These are phyloP conservation scores for Bubo bubo DNA, from an alignment of 2,113 vertebrate species.

Conservation along the genomic window DNA sequence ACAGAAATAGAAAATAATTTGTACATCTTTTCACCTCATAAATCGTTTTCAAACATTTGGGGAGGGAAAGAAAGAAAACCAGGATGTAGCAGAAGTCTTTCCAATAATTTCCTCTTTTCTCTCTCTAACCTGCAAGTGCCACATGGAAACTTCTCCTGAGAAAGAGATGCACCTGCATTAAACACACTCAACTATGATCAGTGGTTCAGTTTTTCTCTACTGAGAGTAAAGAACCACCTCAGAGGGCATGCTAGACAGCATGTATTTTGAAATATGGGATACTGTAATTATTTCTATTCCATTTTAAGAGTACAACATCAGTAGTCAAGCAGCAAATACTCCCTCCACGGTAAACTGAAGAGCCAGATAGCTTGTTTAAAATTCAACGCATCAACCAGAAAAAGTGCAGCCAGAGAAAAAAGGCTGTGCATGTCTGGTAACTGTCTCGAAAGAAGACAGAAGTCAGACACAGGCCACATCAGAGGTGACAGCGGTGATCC, in stretches of 20 bases:
- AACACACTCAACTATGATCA: background rate
- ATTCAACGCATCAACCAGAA: background rate
- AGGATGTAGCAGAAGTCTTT: background rate
- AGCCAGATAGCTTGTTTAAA: background rate
- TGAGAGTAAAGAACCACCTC: background rate
- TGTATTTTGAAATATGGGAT: background rate
- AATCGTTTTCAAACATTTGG: background rate
- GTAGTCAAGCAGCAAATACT: background rate
- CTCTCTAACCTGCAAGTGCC: background rate
- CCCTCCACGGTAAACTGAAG: background rate
- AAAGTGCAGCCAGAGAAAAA: background rate
- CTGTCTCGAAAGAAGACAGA: background rate
- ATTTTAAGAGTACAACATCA: background rate
- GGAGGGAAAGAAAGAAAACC: background rate
- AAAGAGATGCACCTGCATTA: background rate
- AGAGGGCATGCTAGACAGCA: background rate
- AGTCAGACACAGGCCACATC: background rate
- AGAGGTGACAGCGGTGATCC: background rate
- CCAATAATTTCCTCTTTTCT: background rate
- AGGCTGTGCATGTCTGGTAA: background rate
- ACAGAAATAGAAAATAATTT: background rate
- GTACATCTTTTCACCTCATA: background rate
- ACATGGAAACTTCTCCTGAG: background rate
- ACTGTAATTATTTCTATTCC: background rate
- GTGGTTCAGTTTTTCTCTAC: background rate